Conservation (phyloP, 2,113 vertebrate species). For the Loxodonta africana region DNA sequence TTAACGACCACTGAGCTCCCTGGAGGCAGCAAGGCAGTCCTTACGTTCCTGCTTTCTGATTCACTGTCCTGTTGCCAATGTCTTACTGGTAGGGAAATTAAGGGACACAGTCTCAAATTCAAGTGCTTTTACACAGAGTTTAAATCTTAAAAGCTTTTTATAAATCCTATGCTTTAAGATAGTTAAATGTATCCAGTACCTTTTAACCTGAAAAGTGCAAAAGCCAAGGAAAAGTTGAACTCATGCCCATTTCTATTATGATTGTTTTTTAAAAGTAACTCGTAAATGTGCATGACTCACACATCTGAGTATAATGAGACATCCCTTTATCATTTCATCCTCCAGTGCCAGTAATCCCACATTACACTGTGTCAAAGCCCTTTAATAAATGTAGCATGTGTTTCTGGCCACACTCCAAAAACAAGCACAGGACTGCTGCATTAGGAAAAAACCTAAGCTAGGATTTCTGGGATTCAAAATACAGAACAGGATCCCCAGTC, state of each 20-base stretch:
- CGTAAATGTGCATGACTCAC: conserved; percentile 78
- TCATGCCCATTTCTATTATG: conserved; percentile 58
- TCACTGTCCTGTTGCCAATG: not conserved
- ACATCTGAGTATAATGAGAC: conserved; percentile 66
- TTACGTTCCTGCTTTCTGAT: not conserved
- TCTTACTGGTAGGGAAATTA: not conserved
- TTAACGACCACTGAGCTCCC: not conserved
- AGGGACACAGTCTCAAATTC: conserved; percentile 47
- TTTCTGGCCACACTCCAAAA: conserved; percentile 63
- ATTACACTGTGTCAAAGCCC: conserved; percentile 57
- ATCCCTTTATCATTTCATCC: conserved; percentile 72
- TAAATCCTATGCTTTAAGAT: conserved; percentile 58
- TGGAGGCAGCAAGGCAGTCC: not conserved
- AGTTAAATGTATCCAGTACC: conserved; percentile 63
- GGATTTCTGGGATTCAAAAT: conserved; percentile 17
- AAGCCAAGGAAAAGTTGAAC: conserved; percentile 74
- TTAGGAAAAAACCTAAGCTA: not conserved
- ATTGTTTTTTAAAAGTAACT: conserved; percentile 67
- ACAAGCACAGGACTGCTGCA: not conserved
- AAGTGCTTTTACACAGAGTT: conserved; percentile 8
- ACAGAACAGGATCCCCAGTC: not conserved
- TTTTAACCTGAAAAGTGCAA: conserved; percentile 72
- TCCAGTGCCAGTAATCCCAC: conserved; percentile 70
- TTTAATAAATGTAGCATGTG: conserved; percentile 39
- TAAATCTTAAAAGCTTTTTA: conserved; percentile 65